These are phyloP conservation scores for Heteronetta atricapilla DNA, from an alignment of 2,113 vertebrate species.

Conservation along the genomic window DNA sequence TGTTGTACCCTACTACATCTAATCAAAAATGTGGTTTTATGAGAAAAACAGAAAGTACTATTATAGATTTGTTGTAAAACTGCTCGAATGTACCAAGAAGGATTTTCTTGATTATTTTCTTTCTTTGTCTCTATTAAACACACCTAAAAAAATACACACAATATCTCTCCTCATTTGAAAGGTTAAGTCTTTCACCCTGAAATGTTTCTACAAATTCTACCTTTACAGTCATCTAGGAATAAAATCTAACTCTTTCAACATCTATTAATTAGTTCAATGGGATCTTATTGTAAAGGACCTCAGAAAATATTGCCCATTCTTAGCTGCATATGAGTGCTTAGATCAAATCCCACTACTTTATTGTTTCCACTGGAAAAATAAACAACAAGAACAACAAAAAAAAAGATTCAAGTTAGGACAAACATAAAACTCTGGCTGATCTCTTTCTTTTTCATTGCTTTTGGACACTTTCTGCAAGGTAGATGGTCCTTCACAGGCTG, in stretches of 20 bases:
- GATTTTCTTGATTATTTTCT: not conserved
- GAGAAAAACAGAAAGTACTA: not conserved
- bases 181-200: not conserved
- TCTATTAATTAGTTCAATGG: not conserved
- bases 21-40: not conserved
- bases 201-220: not conserved
- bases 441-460: not conserved
- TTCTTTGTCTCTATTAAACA: not conserved
- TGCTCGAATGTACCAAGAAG: not conserved
- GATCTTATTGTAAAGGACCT: not conserved
- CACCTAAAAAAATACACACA: not conserved
- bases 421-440: not conserved
- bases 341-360: conserved; percentile 20
- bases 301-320: not conserved
- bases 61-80: not conserved
- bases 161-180: not conserved
- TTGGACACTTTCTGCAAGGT: not conserved
- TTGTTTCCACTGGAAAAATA: not conserved
- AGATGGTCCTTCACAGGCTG: not conserved
- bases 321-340: not conserved
- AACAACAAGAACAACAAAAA: not conserved
- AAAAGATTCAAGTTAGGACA: not conserved
- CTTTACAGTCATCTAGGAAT: not conserved
- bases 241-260: not conserved
- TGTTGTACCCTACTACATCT: not conserved